Evolutionary conservation across 2,888 invertebrate genomes (phyloP).

Genomic region (Heliconius hortense): DNA sequence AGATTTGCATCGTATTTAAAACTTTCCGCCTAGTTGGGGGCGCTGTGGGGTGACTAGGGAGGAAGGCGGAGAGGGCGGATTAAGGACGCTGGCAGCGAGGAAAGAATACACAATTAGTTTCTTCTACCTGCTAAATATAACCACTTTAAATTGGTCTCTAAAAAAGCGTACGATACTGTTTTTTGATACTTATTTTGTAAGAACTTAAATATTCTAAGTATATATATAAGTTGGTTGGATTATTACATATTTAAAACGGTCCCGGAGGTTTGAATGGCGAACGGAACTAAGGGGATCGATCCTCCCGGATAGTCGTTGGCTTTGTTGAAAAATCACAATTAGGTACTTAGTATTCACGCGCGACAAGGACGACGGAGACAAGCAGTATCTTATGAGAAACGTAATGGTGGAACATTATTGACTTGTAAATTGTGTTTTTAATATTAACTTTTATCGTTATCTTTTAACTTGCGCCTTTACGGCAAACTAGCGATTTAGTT

Average conservation of each 20-base stretch:
- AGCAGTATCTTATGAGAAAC: slow-evolving; percentile 24
- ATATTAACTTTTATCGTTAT: no score
- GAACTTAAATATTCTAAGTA: slow-evolving; percentile 49
- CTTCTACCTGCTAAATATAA: slow-evolving; percentile 73
- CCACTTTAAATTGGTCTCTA: slow-evolving; percentile 55
- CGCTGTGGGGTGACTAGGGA: slow-evolving; percentile 53
- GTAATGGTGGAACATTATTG: slow-evolving; percentile 34
- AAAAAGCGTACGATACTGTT: slow-evolving; percentile 38
- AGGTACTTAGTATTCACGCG: slow-evolving; percentile 76
- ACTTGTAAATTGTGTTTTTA: slow-evolving; percentile 21
- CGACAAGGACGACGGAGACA: slow-evolving; percentile 32
- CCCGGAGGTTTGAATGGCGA: slow-evolving; percentile 64
- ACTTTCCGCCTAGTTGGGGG: slow-evolving; percentile 78
- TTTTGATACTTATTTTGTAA: slow-evolving; percentile 48
- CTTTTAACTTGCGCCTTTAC: no score
- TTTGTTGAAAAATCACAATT: slow-evolving; percentile 77
- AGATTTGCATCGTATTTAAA: slow-evolving; percentile 69
- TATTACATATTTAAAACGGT: slow-evolving; percentile 74
- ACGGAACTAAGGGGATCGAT: slow-evolving; percentile 79
- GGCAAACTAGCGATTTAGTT: background rate
- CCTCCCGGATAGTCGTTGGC: slow-evolving; percentile 66
- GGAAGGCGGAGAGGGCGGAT: slow-evolving; percentile 67
- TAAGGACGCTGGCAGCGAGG: slow-evolving; percentile 78
- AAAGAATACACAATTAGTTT: slow-evolving; percentile 82
- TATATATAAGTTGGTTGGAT: slow-evolving; percentile 60